Percentiles rank a stretch among this genome's conserved stretches.
Conservation (phyloP, 2,797 vertebrate genomes). For the Notamacropus eugenii region DNA sequence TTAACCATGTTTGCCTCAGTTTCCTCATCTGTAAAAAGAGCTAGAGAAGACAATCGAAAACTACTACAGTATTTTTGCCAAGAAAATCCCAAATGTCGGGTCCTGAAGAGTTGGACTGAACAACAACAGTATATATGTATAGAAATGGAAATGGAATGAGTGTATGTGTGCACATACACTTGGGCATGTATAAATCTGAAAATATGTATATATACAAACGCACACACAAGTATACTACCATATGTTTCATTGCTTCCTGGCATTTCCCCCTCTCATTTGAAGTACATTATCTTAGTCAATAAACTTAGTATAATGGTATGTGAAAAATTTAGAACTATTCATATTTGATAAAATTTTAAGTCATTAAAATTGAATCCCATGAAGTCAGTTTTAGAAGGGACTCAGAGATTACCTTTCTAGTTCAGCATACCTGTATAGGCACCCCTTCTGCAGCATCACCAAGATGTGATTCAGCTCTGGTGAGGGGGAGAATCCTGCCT, state of each 20-base stretch:
- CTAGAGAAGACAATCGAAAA: not conserved
- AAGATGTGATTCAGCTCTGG: not conserved
- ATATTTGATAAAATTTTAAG: constrained; percentile 30
- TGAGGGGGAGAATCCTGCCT: not conserved
- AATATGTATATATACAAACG: not conserved
- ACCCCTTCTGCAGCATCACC: not conserved
- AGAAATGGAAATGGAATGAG: too few species aligned
- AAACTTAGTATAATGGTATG: constrained; percentile 7
- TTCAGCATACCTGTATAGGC: not conserved
- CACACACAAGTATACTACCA: not conserved
- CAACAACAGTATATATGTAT: not conserved
- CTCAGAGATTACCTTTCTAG: not conserved
- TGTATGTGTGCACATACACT: not conserved
- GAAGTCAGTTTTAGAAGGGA: not conserved
- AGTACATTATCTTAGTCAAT: not conserved
- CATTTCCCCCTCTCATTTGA: constrained; percentile 28
- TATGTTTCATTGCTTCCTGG: not conserved
- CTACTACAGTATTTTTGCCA: not conserved
- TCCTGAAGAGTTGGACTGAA: not conserved
- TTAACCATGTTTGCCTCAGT: not conserved
- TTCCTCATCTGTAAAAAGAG: not conserved
- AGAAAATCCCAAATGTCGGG: not conserved
- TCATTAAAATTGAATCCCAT: not conserved
- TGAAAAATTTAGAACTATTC: constrained; percentile 36
- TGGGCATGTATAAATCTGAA: not conserved